phyloP scores from a whole-genome alignment of 2,888 invertebrate species.

The Holacanthella duospinosa region DNA sequence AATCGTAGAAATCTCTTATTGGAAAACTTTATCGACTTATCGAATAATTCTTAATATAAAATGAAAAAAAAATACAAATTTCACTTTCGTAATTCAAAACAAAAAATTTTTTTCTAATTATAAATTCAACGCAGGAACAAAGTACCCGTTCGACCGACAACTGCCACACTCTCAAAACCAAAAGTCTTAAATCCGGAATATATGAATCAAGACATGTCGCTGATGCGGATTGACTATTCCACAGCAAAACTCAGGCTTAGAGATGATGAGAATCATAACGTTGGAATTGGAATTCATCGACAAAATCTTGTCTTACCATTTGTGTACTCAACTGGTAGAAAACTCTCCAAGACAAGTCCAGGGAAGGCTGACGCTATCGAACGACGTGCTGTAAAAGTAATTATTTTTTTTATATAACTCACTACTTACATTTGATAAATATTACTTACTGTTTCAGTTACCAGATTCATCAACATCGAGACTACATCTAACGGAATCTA shows the following conservation, averaged over 20 bases:
- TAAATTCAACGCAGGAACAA: not conserved
- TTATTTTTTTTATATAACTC: not conserved
- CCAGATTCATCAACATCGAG: not conserved
- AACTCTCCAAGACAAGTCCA: not conserved
- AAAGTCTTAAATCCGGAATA: constrained; percentile 34
- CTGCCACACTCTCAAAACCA: constrained; percentile 32
- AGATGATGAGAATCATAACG: not conserved
- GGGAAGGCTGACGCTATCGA: not conserved
- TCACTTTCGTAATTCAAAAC: not conserved
- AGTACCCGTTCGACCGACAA: constrained; percentile 23
- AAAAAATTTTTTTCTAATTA: not conserved
- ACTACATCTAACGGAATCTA: not conserved
- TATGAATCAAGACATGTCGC: constrained; percentile 36
- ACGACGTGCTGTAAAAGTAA: not conserved
- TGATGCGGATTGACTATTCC: constrained; percentile 31
- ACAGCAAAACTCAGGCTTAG: not conserved
- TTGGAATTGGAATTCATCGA: not conserved
- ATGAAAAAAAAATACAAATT: not conserved
- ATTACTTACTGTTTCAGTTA: not conserved
- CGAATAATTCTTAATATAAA: too few species aligned
- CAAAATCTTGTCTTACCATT: not conserved
- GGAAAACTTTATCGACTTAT: not conserved
- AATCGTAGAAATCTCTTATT: too few species aligned
- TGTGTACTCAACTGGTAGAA: not conserved
- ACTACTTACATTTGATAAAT: too few species aligned